Evolutionary conservation across 2,797 vertebrate genomes (phyloP).

Genomic region (Yasuhikotakia modesta): DNA sequence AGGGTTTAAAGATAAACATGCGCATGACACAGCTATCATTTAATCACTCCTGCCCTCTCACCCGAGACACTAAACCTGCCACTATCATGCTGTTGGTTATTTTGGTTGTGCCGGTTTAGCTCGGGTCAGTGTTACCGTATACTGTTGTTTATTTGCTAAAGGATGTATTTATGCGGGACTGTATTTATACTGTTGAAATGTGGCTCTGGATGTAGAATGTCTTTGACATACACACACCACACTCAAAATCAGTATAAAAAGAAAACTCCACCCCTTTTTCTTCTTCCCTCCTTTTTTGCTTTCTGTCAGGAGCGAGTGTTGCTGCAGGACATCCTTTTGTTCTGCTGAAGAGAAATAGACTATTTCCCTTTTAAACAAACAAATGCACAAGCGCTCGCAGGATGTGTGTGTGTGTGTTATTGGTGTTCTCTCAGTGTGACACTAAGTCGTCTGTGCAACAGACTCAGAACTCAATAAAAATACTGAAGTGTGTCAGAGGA

Average conservation of each 20-base stretch:
- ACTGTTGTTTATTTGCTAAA: conserved; percentile 27
- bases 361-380: conserved; percentile 43
- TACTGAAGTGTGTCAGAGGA: conserved; percentile 10
- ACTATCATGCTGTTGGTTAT: conserved; percentile 12
- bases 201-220: conserved; percentile 34
- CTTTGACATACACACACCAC: conserved; percentile 7
- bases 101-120: conserved; percentile 27
- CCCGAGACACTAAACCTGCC: conserved; percentile 3
- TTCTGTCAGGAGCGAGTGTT: neutral
- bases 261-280: conserved; percentile 1
- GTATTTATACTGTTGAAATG: conserved; percentile 56
- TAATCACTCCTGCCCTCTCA: neutral
- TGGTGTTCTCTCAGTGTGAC: conserved; percentile 31
- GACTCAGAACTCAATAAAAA: conserved; percentile 40
- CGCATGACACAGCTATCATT: conserved; percentile 8
- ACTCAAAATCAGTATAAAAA: conserved; percentile 31
- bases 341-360: conserved; percentile 42
- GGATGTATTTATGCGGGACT: conserved; percentile 57
- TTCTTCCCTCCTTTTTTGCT: neutral
- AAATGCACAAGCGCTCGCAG: conserved; percentile 51
- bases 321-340: conserved; percentile 10
- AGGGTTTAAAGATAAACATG: conserved; percentile 19
- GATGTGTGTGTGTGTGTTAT: conserved; percentile 47
- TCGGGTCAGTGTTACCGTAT: conserved; percentile 42
- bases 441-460: conserved; percentile 7